Conservation (phyloP, 2,888 invertebrate genomes). For the Drosophila gaucha region DNA sequence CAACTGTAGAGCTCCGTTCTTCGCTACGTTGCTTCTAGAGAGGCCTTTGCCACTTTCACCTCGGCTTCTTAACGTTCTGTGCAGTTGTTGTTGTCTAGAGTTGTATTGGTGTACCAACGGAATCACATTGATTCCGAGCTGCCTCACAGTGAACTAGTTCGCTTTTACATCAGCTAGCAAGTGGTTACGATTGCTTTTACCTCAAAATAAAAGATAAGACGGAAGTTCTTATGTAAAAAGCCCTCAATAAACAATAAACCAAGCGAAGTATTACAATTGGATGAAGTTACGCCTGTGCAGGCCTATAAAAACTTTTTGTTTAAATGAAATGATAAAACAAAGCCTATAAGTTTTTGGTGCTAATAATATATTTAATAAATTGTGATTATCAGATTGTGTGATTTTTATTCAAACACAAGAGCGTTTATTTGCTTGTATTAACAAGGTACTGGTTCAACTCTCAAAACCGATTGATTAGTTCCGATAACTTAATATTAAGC, state of each 20-base stretch:
- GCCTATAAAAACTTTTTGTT: background rate
- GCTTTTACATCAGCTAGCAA: conserved; percentile 5
- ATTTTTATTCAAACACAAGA: background rate
- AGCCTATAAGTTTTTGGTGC: background rate
- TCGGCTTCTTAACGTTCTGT: conserved; percentile 43
- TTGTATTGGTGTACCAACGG: conserved; percentile 33
- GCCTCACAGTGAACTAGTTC: conserved; percentile 30
- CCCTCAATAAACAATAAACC: background rate
- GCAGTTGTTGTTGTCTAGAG: conserved; percentile 40
- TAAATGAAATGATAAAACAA: background rate
- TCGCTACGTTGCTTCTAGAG: conserved; percentile 30
- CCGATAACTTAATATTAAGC: background rate
- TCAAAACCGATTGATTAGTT: background rate
- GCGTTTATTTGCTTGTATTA: background rate
- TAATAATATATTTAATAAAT: no score
- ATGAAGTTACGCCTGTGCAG: no score
- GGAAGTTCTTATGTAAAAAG: background rate
- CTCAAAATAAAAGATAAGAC: no score
- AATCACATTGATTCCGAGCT: conserved; percentile 14
- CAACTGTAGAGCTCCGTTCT: conserved; percentile 29
- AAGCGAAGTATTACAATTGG: background rate
- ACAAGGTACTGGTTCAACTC: background rate
- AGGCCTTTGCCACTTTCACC: conserved; percentile 54
- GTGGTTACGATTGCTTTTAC: background rate
- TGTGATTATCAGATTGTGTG: background rate